Evolutionary conservation across 1,140 invertebrate species (phyloP), one percentile per base, ranked within the genome.

Genomic region (Apis dorsata): DNA sequence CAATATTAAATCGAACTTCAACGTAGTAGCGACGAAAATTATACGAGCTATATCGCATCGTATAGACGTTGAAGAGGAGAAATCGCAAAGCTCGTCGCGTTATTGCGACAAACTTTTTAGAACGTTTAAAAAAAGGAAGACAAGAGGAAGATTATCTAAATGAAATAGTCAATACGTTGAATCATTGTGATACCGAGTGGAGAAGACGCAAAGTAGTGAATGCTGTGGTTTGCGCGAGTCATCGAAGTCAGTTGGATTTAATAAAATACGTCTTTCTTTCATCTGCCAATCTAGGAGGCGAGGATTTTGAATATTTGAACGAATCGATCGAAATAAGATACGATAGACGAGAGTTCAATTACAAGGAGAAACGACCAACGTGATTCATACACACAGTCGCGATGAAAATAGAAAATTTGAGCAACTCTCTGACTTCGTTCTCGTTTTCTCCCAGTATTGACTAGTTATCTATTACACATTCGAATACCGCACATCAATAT

Each of bases 91-190:
- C 66, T 76, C n/a, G 80, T 66, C 4, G 34, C 19, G 53, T 49
- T 76, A 21, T 34, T 44, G 59, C 15, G 28, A 53, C 59, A 77
- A 75, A 74, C 72, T 69, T 81, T 34, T 34, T 81, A 84, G 84
- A 74, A 72, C 44, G 75, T 80, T 66, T n/a, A 34, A 73, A 24
- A 55, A 2, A 28, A 2, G 34, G 10, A 57, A n/a, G 10, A 10
- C 13, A 51, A 68, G 55, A 28, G 8, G 12, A 44, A 72, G 83
- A 63, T 72, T 44, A 86, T 77, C 51, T 80, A 79, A 44, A 44
- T 84, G 59, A 85, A 89, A 84, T 87, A 89, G 86, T 89, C 87
- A 89, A 89, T 89, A 87, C 83, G 68, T 86, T 83, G 84, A 86
- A 87, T 63, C 81, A 87, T 86, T 89, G 88, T 89, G 88, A 89